Conservation (phyloP, 1,140 invertebrate species). For the Asbolus verrucosus region DNA sequence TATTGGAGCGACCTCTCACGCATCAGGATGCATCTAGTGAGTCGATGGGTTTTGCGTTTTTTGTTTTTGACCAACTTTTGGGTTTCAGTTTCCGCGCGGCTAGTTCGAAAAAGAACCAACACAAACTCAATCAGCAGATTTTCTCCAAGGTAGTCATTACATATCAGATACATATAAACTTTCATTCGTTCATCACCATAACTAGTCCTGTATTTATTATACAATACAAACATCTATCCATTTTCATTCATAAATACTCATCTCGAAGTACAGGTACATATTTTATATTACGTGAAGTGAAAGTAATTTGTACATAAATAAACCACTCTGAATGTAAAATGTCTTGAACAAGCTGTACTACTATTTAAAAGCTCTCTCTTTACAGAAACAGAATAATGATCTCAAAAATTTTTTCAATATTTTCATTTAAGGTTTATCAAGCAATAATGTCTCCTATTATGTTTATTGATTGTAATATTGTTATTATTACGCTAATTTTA, state of each 20-base stretch:
- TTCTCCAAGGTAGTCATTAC: slow-evolving; percentile 71
- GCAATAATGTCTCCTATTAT: slow-evolving; percentile 31
- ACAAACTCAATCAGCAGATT: slow-evolving; percentile 80
- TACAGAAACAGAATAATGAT: slow-evolving; percentile 10
- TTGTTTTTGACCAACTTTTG: too few relatives aligned
- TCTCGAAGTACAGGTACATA: slow-evolving; percentile 27
- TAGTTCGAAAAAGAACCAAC: slow-evolving; percentile 78
- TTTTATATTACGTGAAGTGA: slow-evolving; percentile 30
- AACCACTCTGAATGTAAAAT: slow-evolving; percentile 22
- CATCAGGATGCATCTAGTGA: slow-evolving; percentile 84
- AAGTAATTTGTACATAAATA: slow-evolving; percentile 39
- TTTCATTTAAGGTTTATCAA: slow-evolving; percentile 20
- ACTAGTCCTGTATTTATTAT: slow-evolving; percentile 54
- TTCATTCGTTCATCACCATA: slow-evolving; percentile 44
- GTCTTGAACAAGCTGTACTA: slow-evolving; percentile 33
- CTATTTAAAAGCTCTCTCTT: slow-evolving; percentile 10
- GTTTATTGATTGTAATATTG: too few relatives aligned
- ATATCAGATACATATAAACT: slow-evolving; percentile 41
- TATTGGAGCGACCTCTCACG: slow-evolving; percentile 82
- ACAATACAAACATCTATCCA: slow-evolving; percentile 38
- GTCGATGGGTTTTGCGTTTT: slow-evolving; percentile 63
- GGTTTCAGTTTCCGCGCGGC: slow-evolving; percentile 77
- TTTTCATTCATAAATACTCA: slow-evolving; percentile 31
- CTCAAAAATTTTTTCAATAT: slow-evolving; percentile 24
- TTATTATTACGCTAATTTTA: not conserved